These are phyloP conservation scores for Platycheirus rosarum DNA, from an alignment of 2,888 invertebrate genomes.

Conservation along the genomic window DNA sequence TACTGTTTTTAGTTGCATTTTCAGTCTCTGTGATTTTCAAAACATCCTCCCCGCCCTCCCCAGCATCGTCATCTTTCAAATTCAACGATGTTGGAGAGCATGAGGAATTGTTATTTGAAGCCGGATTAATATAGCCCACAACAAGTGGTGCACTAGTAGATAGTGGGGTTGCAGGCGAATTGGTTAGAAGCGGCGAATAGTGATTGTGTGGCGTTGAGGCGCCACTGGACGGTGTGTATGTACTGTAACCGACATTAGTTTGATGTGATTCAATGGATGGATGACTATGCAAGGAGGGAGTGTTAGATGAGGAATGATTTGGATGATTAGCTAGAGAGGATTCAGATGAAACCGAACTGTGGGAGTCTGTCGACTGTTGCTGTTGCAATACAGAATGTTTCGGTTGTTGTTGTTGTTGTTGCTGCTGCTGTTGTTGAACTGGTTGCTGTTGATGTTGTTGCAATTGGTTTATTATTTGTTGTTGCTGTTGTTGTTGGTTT, in stretches of 20 bases:
- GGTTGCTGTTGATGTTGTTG: constrained; percentile 72
- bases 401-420: constrained; percentile 73
- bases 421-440: constrained; percentile 69
- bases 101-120: constrained; percentile 67
- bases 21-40: constrained; percentile 81
- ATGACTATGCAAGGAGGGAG: constrained; percentile 80
- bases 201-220: constrained; percentile 82
- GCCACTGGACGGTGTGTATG: constrained; percentile 81
- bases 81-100: constrained; percentile 67
- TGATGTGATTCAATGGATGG: constrained; percentile 80
- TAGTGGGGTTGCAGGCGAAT: constrained; percentile 78
- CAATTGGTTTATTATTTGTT: constrained; percentile 57
- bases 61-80: constrained; percentile 56
- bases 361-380: constrained; percentile 83
- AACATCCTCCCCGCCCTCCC: constrained; percentile 75
- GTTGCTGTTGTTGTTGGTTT: constrained; percentile 82
- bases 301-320: constrained; percentile 77
- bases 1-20: constrained; percentile 66
- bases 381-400: constrained; percentile 82
- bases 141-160: constrained; percentile 55
- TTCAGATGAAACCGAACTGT: constrained; percentile 79
- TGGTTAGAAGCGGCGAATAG: constrained; percentile 82
- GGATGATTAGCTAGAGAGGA: constrained; percentile 75
- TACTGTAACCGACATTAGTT: constrained; percentile 77
- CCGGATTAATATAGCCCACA: constrained; percentile 69